Base-by-base conservation (phyloP, 1,140 invertebrate species). In the Xylocopa sonorina region DNA sequence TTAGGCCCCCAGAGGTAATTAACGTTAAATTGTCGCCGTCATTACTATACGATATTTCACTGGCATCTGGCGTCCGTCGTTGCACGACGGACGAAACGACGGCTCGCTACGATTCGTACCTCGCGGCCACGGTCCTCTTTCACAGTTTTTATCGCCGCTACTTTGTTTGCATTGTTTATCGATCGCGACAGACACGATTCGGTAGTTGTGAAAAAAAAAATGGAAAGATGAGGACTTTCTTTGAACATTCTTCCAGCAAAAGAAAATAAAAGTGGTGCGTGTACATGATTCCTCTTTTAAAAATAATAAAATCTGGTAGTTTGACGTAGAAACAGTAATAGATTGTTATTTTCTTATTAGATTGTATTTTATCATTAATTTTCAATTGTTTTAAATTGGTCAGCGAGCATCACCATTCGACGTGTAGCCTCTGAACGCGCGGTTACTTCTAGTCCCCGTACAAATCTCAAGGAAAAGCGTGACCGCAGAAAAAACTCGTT, bases 21-120 rank as follows among this genome's bases (percentile, higher is more conserved):
- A 85, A 81, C 83, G 82, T 68, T 83, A 80, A 84, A 84, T 80
- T 50, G 83, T 68, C 80, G 78, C 81, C 71, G 63, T 60, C 67
- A 66, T 80, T 62, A 48, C 48, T 32, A 32, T 32, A 32, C 67
- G 55, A 78, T 71, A 58, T 71, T 68, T 78, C 73, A 60, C 34
- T n/a, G 71, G 9, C 78, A 55, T 80, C 78, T 75, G 48, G 32
- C 24, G 29, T n/a, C 27, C 41, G 74, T 68, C 55, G 43, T 53
- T 2, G n/a, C 41, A 29, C 51, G 1, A 41, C 41, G 21, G 50
- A 74, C 51, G 29, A 60, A 51, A 78, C 71, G 55, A 68, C 34
- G 34, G 18, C 24, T 55, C 50, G 18, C 46, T 58, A 29, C 9
- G 18, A 24, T 55, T 46, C 43, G 5, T 34, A 34, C 12, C 32